A percentile compares a stretch with the other conserved stretches of the same genome.
Evolutionary conservation across 2,888 invertebrate species (phyloP).

Genomic region (Allygus modestus): DNA sequence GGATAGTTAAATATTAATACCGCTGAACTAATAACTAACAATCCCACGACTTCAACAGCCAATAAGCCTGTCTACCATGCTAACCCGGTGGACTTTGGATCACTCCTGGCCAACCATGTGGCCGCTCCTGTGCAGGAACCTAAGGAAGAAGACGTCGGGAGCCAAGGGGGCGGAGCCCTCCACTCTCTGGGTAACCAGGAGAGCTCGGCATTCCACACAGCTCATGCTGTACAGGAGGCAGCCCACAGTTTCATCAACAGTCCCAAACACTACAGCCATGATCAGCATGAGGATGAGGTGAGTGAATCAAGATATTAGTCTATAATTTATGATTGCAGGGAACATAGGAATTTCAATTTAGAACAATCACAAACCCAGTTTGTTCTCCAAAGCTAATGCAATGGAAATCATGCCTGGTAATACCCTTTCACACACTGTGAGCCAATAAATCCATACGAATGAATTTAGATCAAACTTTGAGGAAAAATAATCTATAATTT

Average conservation of each 20-base stretch:
- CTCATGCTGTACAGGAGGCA: not conserved
- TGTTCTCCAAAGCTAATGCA: too few relatives aligned
- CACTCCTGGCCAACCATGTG: conserved; percentile 17
- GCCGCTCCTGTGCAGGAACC: conserved; percentile 31
- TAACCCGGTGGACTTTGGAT: not conserved
- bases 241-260: conserved; percentile 31
- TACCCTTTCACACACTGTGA: too few relatives aligned
- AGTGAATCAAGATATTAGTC: not conserved
- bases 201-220: not conserved
- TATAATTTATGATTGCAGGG: too few relatives aligned
- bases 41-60: not conserved
- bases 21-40: too few relatives aligned
- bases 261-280: conserved; percentile 35
- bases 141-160: conserved; percentile 23
- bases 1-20: too few relatives aligned
- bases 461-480: too few relatives aligned
- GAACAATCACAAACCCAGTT: too few relatives aligned
- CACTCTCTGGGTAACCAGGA: not conserved
- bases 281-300: conserved; percentile 49
- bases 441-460: too few relatives aligned
- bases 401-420: too few relatives aligned
- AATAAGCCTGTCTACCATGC: conserved; percentile 39
- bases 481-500: too few relatives aligned
- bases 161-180: not conserved
- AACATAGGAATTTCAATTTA: too few relatives aligned